Conservation (phyloP, 2,113 vertebrate genomes). For the Archilochus colubris region DNA sequence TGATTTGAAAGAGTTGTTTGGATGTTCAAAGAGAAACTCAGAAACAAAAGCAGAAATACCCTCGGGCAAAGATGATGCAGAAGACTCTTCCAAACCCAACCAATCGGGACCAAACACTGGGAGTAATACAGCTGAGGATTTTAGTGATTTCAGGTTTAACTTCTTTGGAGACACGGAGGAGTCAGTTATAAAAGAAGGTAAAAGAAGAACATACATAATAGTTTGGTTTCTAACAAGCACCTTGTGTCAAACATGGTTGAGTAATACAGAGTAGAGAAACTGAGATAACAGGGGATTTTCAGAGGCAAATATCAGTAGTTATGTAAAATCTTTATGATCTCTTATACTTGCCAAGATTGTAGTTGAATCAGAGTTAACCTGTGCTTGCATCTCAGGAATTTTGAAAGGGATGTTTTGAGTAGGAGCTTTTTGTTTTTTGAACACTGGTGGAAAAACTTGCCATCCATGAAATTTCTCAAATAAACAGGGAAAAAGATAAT, state of each 20-base stretch:
- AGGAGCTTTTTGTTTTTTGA: not conserved
- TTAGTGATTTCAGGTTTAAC: conserved; percentile 83
- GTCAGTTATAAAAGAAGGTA: conserved; percentile 70
- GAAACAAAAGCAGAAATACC: not conserved
- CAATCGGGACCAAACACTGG: not conserved
- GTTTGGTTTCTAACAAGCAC: not conserved
- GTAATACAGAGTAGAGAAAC: not conserved
- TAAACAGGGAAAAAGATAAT: no score
- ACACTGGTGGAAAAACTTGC: not conserved
- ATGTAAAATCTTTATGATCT: not conserved
- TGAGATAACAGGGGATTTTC: not conserved
- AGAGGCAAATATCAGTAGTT: not conserved
- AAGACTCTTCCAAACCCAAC: not conserved
- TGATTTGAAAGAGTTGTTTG: conserved; percentile 87
- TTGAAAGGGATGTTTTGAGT: not conserved
- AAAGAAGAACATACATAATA: not conserved
- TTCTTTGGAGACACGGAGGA: conserved; percentile 80
- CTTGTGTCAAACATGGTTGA: not conserved
- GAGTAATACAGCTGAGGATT: not conserved
- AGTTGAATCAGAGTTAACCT: not conserved
- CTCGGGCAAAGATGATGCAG: conserved; percentile 30
- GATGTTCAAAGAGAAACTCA: conserved; percentile 47
- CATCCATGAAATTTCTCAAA: not conserved
- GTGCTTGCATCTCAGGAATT: not conserved
- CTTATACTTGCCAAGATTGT: not conserved